Percentiles rank a stretch among this genome's conserved stretches.
Conservation (phyloP, 2,888 invertebrate genomes). For the Notodonta dromedarius region DNA sequence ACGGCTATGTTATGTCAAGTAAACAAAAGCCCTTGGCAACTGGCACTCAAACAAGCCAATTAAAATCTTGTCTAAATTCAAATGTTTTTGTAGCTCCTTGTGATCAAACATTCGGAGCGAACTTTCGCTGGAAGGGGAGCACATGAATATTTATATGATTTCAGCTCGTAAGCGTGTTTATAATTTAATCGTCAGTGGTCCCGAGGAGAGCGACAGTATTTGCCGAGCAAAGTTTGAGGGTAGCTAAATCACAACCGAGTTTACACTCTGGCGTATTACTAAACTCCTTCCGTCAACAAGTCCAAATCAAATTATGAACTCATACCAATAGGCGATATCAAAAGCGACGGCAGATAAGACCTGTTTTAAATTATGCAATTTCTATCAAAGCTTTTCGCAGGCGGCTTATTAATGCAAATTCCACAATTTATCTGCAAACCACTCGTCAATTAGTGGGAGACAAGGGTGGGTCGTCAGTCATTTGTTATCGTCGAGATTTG, state of each 20-base stretch:
- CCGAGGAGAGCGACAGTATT: constrained; percentile 52
- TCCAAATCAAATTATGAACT: constrained; percentile 14
- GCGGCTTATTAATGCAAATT: constrained; percentile 55
- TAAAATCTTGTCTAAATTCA: constrained; percentile 18
- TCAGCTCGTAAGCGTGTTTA: constrained; percentile 47
- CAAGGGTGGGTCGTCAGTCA: constrained; percentile 51
- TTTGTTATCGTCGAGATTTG: constrained; percentile 60
- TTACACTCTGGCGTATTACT: constrained; percentile 45
- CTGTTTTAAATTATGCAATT: constrained; percentile 43
- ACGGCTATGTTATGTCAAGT: not conserved
- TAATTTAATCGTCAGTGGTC: constrained; percentile 53
- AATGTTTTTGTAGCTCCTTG: constrained; percentile 30
- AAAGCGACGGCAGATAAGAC: constrained; percentile 19
- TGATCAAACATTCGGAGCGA: constrained; percentile 27
- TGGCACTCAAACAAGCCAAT: not conserved
- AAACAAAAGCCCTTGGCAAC: not conserved
- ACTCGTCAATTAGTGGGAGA: constrained; percentile 23
- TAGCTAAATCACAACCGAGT: constrained; percentile 44
- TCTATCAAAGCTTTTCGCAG: constrained; percentile 48
- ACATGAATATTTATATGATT: constrained; percentile 63
- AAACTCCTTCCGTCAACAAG: constrained; percentile 9
- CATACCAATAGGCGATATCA: constrained; percentile 25
- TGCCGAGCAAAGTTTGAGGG: constrained; percentile 53
- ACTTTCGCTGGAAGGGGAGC: constrained; percentile 24
- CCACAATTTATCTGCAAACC: constrained; percentile 43